Percentiles rank a stretch among this genome's conserved stretches.
These are phyloP conservation scores for Subacronicta megacephala DNA, from an alignment of 2,888 invertebrate species.

Conservation along the genomic window DNA sequence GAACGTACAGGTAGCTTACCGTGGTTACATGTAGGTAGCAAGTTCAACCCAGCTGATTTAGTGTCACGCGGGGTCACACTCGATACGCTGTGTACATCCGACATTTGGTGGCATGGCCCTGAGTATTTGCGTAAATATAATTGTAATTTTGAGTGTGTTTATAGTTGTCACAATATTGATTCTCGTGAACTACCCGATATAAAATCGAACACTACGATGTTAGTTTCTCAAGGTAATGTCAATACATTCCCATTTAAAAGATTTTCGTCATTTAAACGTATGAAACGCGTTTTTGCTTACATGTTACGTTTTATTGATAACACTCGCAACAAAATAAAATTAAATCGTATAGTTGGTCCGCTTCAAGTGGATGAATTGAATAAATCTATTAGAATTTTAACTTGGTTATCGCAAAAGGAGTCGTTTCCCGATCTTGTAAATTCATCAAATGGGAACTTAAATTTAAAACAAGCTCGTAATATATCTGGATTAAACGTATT, in stretches of 20 bases:
- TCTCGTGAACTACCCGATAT: conserved; percentile 8
- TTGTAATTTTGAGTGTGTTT: neutral
- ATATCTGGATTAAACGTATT: neutral
- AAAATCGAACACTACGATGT: neutral
- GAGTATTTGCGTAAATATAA: neutral
- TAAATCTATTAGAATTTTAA: neutral
- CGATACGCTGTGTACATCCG: neutral
- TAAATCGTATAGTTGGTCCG: neutral
- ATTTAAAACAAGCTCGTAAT: neutral
- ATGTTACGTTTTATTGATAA: conserved; percentile 5
- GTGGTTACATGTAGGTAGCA: conserved; percentile 12
- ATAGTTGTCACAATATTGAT: neutral
- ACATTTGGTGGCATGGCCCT: conserved; percentile 21
- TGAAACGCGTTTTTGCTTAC: conserved; percentile 5
- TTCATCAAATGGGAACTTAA: neutral
- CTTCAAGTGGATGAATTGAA: neutral
- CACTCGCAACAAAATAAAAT: neutral
- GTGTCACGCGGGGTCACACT: conserved; percentile 8
- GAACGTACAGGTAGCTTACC: conserved; percentile 4
- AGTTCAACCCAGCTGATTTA: conserved; percentile 13
- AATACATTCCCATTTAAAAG: conserved; percentile 1
- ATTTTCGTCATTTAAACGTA: conserved; percentile 1
- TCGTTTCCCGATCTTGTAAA: neutral
- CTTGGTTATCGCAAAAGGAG: neutral
- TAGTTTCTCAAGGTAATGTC: neutral